Evolutionary conservation across 2,888 invertebrate species (phyloP).

Genomic region (Drepana falcataria): DNA sequence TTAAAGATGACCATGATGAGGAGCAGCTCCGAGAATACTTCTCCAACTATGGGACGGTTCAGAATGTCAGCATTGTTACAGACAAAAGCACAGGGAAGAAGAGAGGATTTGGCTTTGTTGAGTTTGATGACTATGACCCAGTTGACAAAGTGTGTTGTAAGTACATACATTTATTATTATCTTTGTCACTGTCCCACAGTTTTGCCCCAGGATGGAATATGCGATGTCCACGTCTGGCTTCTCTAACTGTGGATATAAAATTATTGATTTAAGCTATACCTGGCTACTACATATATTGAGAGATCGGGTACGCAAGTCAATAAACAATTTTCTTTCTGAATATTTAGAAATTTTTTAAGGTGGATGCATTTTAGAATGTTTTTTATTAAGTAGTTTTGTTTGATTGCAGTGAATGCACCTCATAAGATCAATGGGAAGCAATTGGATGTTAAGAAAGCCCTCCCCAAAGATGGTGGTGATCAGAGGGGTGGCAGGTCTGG

Average conservation of each 20-base stretch:
- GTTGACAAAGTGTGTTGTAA: slow-evolving; percentile 97
- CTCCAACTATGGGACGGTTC: slow-evolving; percentile 88
- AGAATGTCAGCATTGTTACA: slow-evolving; percentile 91
- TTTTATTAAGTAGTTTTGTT: slow-evolving; percentile 2
- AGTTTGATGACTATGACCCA: slow-evolving; percentile 97
- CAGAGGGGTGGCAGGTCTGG: slow-evolving; percentile 76
- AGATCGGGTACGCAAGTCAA: slow-evolving; percentile 73
- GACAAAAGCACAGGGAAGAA: slow-evolving; percentile 96
- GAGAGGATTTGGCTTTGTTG: slow-evolving; percentile 97
- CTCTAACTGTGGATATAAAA: slow-evolving; percentile 72
- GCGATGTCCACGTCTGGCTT: slow-evolving; percentile 67
- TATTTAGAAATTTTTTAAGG: no score
- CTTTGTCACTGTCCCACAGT: slow-evolving; percentile 50
- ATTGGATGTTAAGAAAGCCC: slow-evolving; percentile 95
- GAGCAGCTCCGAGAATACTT: slow-evolving; percentile 92
- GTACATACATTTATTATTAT: slow-evolving; percentile 53
- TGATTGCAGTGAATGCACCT: slow-evolving; percentile 84
- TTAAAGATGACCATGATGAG: slow-evolving; percentile 96
- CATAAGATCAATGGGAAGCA: slow-evolving; percentile 92
- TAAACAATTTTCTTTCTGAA: slow-evolving; percentile 31
- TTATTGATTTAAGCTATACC: slow-evolving; percentile 73
- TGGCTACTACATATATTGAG: slow-evolving; percentile 38
- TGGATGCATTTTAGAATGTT: no score
- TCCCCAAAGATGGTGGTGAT: slow-evolving; percentile 87
- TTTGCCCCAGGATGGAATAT: slow-evolving; percentile 72